Base-by-base conservation (phyloP, 2,113 vertebrate species). In the Dasyprocta punctata region DNA sequence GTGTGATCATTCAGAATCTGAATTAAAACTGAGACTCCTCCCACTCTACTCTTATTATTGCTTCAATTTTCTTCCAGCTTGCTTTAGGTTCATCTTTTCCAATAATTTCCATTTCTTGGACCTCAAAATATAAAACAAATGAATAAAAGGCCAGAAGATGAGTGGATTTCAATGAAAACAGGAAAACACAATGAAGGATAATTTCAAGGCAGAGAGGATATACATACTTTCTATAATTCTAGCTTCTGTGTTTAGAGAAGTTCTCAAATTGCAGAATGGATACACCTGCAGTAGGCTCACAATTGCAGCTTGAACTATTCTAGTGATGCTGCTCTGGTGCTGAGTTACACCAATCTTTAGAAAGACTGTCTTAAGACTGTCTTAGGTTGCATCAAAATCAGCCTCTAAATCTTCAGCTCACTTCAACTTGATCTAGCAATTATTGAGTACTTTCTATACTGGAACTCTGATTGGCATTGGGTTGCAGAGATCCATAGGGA, bases 51-150 rank as follows among this genome's bases (percentile, higher is more conserved):
- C 4, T 26, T 58, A 19, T 17, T 65, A 10, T 9, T 20, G 26
- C 30, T 60, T 90, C 5, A 16, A 24, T 86, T 88, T 91, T 60
- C 49, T 69, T 96, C 71, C 75, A 88, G 69, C 33, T 94, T 84
- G 54, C 36, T 33, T 56, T 44, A 8, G 44, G 17, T 33, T 30
- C 65, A 7, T 0, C 6, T n/a, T 95, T 95, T 60, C 33, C 17
- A 93, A 24, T 17, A 67, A 86, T 82, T 58, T 82, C 33, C 91
- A 26, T 67, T 86, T 86, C 16, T 30, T 49, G 47, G 33, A 19
- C 11, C 7, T 16, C 77, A 63, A 85, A 30, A 36, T 38, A 2
- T 71, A 87, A 88, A 89, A 7, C 13, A 92, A 95, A 61, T 71
- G 56, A 85, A 67, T 24, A 49, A 58, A 86, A 78, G 19, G 4